phyloP scores from a whole-genome alignment of 2,113 vertebrate species.

The Rhadina sibilatrix region DNA sequence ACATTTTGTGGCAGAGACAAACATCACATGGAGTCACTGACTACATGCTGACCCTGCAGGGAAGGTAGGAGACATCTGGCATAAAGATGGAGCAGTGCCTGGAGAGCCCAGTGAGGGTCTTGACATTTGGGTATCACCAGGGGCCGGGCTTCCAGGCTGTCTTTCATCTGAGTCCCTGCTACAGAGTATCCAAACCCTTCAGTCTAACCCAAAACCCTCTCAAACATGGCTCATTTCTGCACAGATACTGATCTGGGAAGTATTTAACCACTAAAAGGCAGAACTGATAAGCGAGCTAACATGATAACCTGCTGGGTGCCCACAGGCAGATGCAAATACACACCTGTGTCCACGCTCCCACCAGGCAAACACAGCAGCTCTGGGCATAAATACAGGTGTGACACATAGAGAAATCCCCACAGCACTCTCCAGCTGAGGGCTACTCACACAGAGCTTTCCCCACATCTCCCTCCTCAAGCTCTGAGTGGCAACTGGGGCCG shows the following conservation, averaged over 20 bases:
- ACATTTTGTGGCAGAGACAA: not conserved
- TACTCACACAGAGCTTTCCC: not conserved
- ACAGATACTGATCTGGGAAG: not conserved
- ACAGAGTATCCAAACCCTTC: not conserved
- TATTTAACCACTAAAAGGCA: not conserved
- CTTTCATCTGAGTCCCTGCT: not conserved
- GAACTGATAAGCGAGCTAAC: rapidly evolving
- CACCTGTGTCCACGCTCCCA: rapidly evolving
- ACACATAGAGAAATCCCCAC: rapidly evolving
- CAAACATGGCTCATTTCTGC: not conserved
- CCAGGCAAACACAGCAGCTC: not conserved
- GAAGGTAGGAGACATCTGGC: not conserved
- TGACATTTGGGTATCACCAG: rapidly evolving
- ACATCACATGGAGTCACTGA: not conserved
- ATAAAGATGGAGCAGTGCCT: not conserved
- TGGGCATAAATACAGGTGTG: rapidly evolving
- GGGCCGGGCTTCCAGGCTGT: rapidly evolving
- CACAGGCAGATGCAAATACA: rapidly evolving
- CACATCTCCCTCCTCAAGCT: not conserved
- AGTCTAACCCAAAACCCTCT: not conserved
- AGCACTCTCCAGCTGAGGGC: not conserved
- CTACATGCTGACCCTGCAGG: not conserved
- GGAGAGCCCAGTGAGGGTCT: not conserved
- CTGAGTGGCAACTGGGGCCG: not conserved
- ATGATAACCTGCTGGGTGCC: not conserved